These are phyloP conservation scores for Rhopalosiphum padi DNA, from an alignment of 1,140 invertebrate genomes.

Conservation along the genomic window DNA sequence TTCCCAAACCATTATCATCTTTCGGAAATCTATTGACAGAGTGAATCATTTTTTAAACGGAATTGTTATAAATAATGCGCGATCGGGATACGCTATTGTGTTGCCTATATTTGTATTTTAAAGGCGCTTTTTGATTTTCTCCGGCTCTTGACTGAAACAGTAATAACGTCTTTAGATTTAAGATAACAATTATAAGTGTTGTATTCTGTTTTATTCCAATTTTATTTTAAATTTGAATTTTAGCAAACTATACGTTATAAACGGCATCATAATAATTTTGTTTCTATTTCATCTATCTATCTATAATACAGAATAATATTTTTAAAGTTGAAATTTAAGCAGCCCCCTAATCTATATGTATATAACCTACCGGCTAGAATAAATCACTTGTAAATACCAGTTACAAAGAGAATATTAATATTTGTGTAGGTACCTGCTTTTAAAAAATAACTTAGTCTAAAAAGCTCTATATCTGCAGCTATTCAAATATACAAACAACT, in stretches of 20 bases:
- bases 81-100: background rate
- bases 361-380: too few relatives aligned
- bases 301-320: too few relatives aligned
- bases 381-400: too few relatives aligned
- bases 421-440: too few relatives aligned
- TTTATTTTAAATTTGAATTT: background rate
- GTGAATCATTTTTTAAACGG: background rate
- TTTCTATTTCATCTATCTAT: background rate
- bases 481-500: too few relatives aligned
- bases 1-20: background rate
- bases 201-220: background rate
- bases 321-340: too few relatives aligned
- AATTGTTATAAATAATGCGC: background rate
- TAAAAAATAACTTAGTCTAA: too few relatives aligned
- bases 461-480: too few relatives aligned
- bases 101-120: background rate
- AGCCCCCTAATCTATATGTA: too few relatives aligned
- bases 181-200: background rate
- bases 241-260: background rate
- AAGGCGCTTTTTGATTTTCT: background rate
- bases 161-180: background rate
- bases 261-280: background rate
- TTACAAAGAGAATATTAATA: too few relatives aligned
- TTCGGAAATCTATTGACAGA: background rate
- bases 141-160: background rate